Percentiles rank a stretch among this genome's conserved stretches.
These are phyloP conservation scores for Pyrochroa serraticornis DNA, from an alignment of 2,888 invertebrate species.

Conservation along the genomic window DNA sequence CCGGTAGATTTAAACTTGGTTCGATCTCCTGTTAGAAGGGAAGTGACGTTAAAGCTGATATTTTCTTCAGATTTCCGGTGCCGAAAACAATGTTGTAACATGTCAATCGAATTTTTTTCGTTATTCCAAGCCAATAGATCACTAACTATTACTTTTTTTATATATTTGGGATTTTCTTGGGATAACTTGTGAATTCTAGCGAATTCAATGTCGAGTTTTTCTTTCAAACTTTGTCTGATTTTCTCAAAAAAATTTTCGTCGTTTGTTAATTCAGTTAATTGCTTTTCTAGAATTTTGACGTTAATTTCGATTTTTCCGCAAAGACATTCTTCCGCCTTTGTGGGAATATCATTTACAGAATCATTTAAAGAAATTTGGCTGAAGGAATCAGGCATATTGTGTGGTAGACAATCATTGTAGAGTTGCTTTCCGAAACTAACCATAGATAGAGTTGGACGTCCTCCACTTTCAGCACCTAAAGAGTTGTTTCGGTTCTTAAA, in stretches of 20 bases:
- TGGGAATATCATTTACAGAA: no score
- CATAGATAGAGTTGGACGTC: no score
- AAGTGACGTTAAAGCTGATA: constrained; percentile 46
- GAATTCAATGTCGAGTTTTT: constrained; percentile 27
- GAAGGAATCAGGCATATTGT: no score
- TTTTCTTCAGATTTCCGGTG: constrained; percentile 55
- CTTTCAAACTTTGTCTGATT: constrained; percentile 29
- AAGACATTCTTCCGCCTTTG: not conserved
- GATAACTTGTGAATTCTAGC: constrained; percentile 7
- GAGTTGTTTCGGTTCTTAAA: no score
- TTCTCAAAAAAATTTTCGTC: constrained; percentile 33
- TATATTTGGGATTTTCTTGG: not conserved
- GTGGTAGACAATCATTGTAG: no score
- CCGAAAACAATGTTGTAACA: constrained; percentile 61
- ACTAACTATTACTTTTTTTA: constrained; percentile 42
- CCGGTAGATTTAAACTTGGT: constrained; percentile 44
- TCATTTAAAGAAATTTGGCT: no score
- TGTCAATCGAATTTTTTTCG: constrained; percentile 54
- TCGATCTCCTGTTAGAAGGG: constrained; percentile 46
- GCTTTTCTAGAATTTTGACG: not conserved
- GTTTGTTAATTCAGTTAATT: constrained; percentile 1
- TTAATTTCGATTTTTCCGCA: not conserved
- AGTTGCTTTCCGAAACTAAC: no score
- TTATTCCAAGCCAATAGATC: constrained; percentile 62
- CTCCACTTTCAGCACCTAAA: no score